Conservation (phyloP, 2,797 vertebrate genomes). For the Syngnathus rostellatus region DNA sequence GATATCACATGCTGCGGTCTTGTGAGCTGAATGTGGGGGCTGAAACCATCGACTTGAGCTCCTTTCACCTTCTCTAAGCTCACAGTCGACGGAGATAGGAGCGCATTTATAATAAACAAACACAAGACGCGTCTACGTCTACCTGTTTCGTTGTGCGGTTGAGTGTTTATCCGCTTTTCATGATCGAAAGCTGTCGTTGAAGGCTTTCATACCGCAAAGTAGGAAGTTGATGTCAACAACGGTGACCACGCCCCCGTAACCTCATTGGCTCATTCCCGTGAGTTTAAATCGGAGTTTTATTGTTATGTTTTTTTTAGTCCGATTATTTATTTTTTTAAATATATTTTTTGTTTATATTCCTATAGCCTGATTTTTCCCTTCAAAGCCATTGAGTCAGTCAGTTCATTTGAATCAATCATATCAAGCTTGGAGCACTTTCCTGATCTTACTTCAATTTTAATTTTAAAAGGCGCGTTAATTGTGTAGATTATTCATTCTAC, state of each 20-base stretch:
- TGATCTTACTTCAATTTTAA: background rate
- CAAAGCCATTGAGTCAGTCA: background rate
- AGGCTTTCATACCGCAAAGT: background rate
- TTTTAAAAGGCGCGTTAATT: background rate
- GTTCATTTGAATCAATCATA: background rate
- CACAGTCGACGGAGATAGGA: background rate
- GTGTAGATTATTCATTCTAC: too few relatives aligned
- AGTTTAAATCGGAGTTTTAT: background rate
- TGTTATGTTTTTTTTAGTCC: background rate
- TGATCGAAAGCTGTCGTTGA: background rate
- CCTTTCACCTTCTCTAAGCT: background rate
- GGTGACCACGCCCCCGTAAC: background rate
- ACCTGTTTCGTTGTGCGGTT: background rate
- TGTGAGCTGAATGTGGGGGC: constrained; percentile 38
- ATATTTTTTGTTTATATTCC: background rate
- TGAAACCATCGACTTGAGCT: background rate
- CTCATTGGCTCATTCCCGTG: background rate
- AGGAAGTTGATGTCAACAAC: constrained; percentile 4
- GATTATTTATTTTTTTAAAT: background rate
- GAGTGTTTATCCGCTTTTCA: background rate
- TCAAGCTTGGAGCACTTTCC: too few relatives aligned
- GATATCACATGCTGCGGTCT: constrained; percentile 63
- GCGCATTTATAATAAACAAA: background rate
- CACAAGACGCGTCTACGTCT: background rate
- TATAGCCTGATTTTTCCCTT: background rate